Evolutionary conservation across 37 sponge, comb jelly and placozoan genomes (phyloP).

Genomic region (Agelas oroides): DNA sequence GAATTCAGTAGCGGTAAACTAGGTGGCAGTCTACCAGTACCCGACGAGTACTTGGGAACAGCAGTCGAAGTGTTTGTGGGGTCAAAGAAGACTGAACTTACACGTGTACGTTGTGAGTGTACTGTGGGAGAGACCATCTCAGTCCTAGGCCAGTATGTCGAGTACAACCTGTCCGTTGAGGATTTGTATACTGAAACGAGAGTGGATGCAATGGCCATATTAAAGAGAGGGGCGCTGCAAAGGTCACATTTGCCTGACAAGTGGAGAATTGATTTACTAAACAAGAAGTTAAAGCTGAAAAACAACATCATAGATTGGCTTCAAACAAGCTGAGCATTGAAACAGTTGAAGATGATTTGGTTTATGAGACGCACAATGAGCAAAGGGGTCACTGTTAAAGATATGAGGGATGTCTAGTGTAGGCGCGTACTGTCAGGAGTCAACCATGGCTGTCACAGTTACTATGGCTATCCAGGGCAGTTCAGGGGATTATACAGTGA

Average conservation of each 20-base stretch:
- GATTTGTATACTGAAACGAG: not conserved
- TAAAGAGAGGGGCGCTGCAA: conserved; percentile 24
- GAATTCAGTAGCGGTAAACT: conserved; percentile 36
- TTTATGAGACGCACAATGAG: too few relatives aligned
- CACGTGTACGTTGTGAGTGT: conserved; percentile 31
- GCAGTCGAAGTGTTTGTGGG: conserved; percentile 8
- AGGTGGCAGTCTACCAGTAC: conserved; percentile 48
- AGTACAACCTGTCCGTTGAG: not conserved
- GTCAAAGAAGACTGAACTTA: conserved; percentile 28
- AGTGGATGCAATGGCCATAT: conserved; percentile 12
- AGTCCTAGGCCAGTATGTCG: conserved; percentile 10
- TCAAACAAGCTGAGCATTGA: conserved; percentile 31
- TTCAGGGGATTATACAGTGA: too few relatives aligned
- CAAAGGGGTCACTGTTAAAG: too few relatives aligned
- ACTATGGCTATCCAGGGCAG: too few relatives aligned
- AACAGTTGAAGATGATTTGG: too few relatives aligned
- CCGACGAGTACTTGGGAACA: conserved; percentile 46
- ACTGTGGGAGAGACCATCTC: conserved; percentile 26
- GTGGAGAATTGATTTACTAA: conserved; percentile 32
- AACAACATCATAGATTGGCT: conserved; percentile 53
- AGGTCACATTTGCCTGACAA: conserved; percentile 35
- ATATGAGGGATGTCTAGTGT: too few relatives aligned
- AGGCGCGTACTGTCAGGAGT: too few relatives aligned
- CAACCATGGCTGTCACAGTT: too few relatives aligned
- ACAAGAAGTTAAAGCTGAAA: conserved; percentile 60